These are phyloP conservation scores for Pseudobourletiella spinata DNA, from an alignment of 1,140 invertebrate genomes.

Conservation along the genomic window DNA sequence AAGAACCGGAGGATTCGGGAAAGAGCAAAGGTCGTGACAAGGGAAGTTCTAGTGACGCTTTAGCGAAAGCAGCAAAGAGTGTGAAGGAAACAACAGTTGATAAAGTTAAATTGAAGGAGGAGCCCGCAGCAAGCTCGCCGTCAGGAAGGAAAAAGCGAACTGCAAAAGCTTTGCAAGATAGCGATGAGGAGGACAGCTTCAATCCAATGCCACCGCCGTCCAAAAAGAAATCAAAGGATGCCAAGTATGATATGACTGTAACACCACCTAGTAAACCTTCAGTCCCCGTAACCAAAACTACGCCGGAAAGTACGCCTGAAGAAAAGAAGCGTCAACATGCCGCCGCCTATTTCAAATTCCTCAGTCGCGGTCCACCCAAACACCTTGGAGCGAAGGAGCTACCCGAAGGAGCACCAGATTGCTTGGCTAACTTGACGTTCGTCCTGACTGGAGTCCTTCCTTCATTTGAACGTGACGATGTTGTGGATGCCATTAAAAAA, in stretches of 20 bases:
- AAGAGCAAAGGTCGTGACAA: too few species aligned
- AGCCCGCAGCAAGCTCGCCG: background rate
- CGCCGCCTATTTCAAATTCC: slow-evolving; percentile 55
- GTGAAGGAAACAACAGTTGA: too few species aligned
- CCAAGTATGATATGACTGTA: slow-evolving; percentile 33
- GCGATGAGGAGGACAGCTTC: too few species aligned
- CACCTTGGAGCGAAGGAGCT: slow-evolving; percentile 72
- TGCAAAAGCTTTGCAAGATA: too few species aligned
- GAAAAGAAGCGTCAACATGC: slow-evolving; percentile 54
- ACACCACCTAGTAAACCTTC: slow-evolving; percentile 37
- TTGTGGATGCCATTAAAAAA: slow-evolving; percentile 59
- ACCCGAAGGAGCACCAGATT: slow-evolving; percentile 64
- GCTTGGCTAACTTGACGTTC: slow-evolving; percentile 67
- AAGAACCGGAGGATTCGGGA: too few species aligned
- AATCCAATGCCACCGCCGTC: background rate
- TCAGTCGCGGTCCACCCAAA: slow-evolving; percentile 59
- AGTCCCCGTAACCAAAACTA: slow-evolving; percentile 20
- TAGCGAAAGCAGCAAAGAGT: too few species aligned
- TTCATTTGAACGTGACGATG: slow-evolving; percentile 74
- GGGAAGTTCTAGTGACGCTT: too few species aligned
- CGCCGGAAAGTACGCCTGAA: slow-evolving; percentile 17
- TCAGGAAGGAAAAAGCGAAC: too few species aligned
- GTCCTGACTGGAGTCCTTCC: slow-evolving; percentile 80
- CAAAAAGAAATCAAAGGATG: slow-evolving; percentile 28
- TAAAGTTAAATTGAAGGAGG: too few species aligned